A percentile compares a stretch with the other conserved stretches of the same genome.
These are phyloP conservation scores for Drosophila lowei DNA, from an alignment of 1,140 invertebrate genomes.

Conservation along the genomic window DNA sequence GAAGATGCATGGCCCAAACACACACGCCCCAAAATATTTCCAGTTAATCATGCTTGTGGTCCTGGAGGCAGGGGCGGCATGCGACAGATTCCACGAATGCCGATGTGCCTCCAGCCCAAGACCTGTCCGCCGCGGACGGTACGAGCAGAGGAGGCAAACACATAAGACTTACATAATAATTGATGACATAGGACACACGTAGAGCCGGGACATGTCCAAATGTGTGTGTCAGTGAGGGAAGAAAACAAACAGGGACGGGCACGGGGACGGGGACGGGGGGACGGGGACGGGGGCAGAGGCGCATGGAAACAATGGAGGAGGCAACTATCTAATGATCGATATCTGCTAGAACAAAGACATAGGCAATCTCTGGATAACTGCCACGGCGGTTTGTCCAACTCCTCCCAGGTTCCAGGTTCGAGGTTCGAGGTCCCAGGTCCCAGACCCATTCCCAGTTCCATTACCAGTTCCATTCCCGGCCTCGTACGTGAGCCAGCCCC, in stretches of 20 bases:
- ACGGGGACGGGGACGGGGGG: neutral
- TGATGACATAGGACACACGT: conserved; percentile 64
- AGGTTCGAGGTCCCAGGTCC: no score
- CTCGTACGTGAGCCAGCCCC: conserved; percentile 53
- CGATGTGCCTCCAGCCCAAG: conserved; percentile 10
- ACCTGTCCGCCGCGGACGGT: conserved; percentile 1
- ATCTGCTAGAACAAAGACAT: conserved; percentile 58
- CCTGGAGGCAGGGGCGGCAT: conserved; percentile 46
- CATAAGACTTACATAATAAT: conserved; percentile 63
- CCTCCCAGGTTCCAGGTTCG: no score
- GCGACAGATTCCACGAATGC: conserved; percentile 50
- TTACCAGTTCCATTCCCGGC: neutral
- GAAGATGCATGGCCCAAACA: conserved; percentile 22
- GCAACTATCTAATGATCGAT: conserved; percentile 62
- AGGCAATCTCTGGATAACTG: conserved; percentile 28
- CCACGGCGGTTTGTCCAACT: conserved; percentile 39
- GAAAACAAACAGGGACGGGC: conserved; percentile 19
- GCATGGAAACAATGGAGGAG: conserved; percentile 47
- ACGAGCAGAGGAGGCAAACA: conserved; percentile 11
- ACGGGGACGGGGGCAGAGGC: neutral
- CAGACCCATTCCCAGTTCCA: no score
- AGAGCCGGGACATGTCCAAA: conserved; percentile 11
- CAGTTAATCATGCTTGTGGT: conserved; percentile 47
- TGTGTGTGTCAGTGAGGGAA: conserved; percentile 26
- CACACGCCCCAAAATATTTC: conserved; percentile 58